Base-by-base conservation (phyloP, 1,140 invertebrate species). In the Bicyclus anynana region DNA sequence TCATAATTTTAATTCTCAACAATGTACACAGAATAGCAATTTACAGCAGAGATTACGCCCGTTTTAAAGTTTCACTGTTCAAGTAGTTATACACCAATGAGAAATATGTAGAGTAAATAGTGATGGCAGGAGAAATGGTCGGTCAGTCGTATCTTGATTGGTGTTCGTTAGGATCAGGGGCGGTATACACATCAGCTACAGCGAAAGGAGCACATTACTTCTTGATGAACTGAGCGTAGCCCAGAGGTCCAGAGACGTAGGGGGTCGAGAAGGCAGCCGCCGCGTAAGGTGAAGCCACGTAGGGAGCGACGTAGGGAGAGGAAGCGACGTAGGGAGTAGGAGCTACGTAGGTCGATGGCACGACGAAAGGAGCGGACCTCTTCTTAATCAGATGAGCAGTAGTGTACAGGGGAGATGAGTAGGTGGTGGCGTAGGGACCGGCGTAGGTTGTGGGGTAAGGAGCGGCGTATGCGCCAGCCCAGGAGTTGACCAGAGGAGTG, bases 171-270 rank as follows among this genome's bases (percentile, higher is more conserved):
- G 69, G 47, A 29, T 61, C 33, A n/a, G 73, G 69, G 4, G 75
- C 67, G 5, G 68, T 33, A 16, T 57, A 55, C 20, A n/a, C n/a
- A n/a, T n/a, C n/a, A n/a, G 74, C 60, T 10, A 69, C 29, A 16
- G 65, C 72, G 10, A 72, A 48, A 44, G 77, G 79, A 33, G 73
- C 71, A 12, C 69, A 69, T 46, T 80, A 63, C 65, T 83, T 82
- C 73, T 85, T 83, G 57, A 84, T 82, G 53, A 67, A 63, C 59
- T 69, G 48, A 66, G 59, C 51, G 59, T 69, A 64, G 62, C 54
- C 47, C 33, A 71, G n/a, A n/a, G n/a, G 80, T 2, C 76, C 35
- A 18, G 64, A 65, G 37, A 52, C 26, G 53, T 58, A 55, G 7
- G 65, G 46, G 5, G 74, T 50, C 12, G 68, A 46, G 20, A 62